Evolutionary conservation across 2,113 vertebrate species (phyloP).

Genomic region (Podocnemis expansa): DNA sequence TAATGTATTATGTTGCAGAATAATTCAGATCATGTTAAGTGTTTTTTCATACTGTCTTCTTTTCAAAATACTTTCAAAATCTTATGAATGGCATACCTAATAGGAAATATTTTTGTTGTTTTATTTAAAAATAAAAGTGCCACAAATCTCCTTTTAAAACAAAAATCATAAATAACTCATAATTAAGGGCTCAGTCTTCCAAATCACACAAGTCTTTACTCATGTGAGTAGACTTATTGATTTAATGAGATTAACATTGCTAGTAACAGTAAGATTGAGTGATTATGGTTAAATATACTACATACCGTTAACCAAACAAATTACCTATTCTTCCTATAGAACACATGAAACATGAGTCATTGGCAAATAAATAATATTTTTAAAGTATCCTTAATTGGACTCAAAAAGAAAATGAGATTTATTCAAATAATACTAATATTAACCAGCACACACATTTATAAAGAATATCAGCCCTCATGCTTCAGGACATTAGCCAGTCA

Average conservation of each 20-base stretch:
- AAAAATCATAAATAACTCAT: neutral
- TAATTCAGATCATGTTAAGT: neutral
- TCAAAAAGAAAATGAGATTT: neutral
- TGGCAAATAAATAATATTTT: fast-evolving
- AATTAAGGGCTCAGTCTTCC: neutral
- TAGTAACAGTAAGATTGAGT: fast-evolving
- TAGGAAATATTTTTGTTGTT: neutral
- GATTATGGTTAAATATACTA: neutral
- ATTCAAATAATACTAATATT: neutral
- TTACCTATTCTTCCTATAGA: neutral
- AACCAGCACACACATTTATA: neutral
- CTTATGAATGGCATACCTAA: neutral
- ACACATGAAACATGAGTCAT: fast-evolving
- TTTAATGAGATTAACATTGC: neutral
- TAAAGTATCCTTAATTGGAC: neutral
- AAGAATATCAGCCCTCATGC: neutral
- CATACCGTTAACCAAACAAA: neutral
- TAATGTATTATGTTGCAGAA: neutral
- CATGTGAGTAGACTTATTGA: neutral
- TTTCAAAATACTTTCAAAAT: neutral
- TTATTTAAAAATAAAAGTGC: neutral
- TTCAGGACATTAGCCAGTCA: neutral
- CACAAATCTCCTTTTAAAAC: neutral
- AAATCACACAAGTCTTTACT: neutral
- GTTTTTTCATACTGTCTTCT: neutral